Base-by-base conservation (phyloP, 2,888 invertebrate genomes). In the Thecocarcelia acutangulata region DNA sequence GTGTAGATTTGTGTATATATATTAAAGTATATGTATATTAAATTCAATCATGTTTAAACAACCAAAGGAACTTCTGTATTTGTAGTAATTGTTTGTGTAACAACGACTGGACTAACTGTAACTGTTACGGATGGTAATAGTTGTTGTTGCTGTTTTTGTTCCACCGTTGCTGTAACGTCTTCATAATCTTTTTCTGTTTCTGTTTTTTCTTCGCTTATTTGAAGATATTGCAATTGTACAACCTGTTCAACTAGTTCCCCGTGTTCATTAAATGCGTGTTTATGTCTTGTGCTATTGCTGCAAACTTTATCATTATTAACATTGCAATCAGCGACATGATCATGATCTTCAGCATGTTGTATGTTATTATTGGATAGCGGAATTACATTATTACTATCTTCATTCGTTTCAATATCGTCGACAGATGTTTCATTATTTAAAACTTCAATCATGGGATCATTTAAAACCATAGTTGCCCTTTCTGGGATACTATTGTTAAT, bases 211-310 rank as follows among this genome's bases (percentile, higher is more conserved):
- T 82, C 78, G 54, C 79, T 75, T 83, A 78, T 74, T 69, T 76
- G 70, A 64, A 83, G 75, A 48, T 79, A 77, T 78, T 63, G 80
- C 81, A 83, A 86, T 85, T 87, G 87, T 37, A 48, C 54, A 86
- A 87, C 88, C 86, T 88, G 88, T 85, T 87, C 87, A 85, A 86
- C 89, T 86, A 87, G 89, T 88, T 89, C 73, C 70, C 8, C 61
- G 58, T 52, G 33, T 44, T 59, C 54, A 63, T 75, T 56, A 52
- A 48, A 24, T 59, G 42, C 33, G 46, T 48, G 54, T 44, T 64
- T 59, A 13, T 50, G 24, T 69, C 44, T 72, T 74, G 19, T 48
- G 33, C 37, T 76, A 50, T 85, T 83, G 86, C 83, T 80, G 84
- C 84, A 85, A 85, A 85, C 56, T 84, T 87, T 83, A 78, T 85